Evolutionary conservation across 2,113 vertebrate species (phyloP), one percentile per base, ranked within the genome.

Genomic region (Lates calcarifer): DNA sequence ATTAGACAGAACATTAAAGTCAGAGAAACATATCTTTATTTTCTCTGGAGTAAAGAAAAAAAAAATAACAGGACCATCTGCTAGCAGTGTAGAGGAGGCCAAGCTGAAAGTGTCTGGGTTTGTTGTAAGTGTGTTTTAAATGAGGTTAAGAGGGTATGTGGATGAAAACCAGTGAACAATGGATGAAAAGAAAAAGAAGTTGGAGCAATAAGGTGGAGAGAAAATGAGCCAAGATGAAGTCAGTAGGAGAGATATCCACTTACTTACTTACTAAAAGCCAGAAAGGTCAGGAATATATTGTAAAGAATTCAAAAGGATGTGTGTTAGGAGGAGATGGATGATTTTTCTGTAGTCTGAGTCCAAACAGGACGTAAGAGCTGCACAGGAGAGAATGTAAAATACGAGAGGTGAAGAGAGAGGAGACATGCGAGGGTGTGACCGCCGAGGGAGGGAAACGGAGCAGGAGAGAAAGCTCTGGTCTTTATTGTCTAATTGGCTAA

Each of bases 401-500:
- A 70, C 14, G 10, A 67, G 55, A 84, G 41, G 62, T 65, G 71
- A 68, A 74, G 51, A 69, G 28, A 81, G 43, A 51, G 31, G 58
- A 90, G 83, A 82, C 82, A 74, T 20, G 61, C 51, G 41, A 82
- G 86, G 90, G 86, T 87, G 85, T 88, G 89, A 90, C 82, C 11
- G 1, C 49, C 20, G 26, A 77, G 39, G 28, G 43, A 74, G 41
- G 15, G 47, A 43, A 18, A 5, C 26, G 8, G 62, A 71, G 37
- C 67, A 85, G 57, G 79, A 79, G 60, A 87, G 86, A 85, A 77
- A 74, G 86, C 57, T 89, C 89, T 84, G 84, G 58, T 88, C 88
- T 87, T 93, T 93, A 90, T 86, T 93, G 88, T 90, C 84, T 92
- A 92, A 95, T 89, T 94, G 93, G 91, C 89, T 70, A 28, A 76